Evolutionary conservation across 2,797 vertebrate genomes (phyloP).

Genomic region (Tympanoctomys barrerae): DNA sequence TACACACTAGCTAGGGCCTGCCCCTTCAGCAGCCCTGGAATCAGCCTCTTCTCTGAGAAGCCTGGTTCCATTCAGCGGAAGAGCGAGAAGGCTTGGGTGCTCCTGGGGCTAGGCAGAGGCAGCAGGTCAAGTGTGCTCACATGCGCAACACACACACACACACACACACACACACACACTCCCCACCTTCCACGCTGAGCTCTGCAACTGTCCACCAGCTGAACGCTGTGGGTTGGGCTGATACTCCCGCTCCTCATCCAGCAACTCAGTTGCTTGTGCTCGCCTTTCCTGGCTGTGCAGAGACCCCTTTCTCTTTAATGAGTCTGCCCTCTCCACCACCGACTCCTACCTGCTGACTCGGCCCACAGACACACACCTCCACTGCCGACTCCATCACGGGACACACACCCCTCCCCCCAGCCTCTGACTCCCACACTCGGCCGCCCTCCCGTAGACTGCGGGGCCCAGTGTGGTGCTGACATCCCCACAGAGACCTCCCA

Average conservation of each 20-base stretch:
- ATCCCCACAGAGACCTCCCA: background rate
- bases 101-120: background rate
- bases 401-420: background rate
- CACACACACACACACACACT: background rate
- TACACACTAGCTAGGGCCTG: background rate
- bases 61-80: background rate
- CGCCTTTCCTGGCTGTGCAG: too few relatives aligned
- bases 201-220: background rate
- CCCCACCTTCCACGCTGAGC: background rate
- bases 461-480: background rate
- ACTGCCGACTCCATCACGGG: background rate
- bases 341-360: background rate
- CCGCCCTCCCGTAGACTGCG: background rate
- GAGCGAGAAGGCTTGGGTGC: background rate
- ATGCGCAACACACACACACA: background rate
- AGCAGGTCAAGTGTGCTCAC: fast-evolving
- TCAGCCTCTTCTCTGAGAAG: background rate
- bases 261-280: too few relatives aligned
- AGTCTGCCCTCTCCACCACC: fast-evolving
- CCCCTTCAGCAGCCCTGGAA: background rate
- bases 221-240: background rate
- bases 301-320: background rate
- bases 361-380: background rate
- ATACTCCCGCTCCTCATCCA: background rate
- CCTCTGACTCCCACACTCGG: background rate